phyloP scores from a whole-genome alignment of 2,113 vertebrate genomes.

The Ivindomyrus marchei region DNA sequence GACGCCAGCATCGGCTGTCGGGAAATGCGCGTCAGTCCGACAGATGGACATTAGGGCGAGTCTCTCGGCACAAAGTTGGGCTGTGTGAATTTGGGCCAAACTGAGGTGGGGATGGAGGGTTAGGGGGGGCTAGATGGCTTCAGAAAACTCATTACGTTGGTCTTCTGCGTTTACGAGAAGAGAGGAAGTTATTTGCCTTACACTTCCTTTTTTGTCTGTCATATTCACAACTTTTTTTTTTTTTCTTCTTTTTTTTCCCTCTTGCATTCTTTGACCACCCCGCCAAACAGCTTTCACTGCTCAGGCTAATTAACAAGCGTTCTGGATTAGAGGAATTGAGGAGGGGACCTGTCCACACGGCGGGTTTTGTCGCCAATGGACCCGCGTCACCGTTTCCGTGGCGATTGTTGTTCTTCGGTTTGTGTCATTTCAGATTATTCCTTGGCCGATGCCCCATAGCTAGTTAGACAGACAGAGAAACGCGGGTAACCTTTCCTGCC shows the following conservation, averaged over 20 bases:
- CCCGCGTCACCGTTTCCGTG: neutral
- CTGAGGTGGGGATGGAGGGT: neutral
- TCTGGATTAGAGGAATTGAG: slow-evolving; percentile 42
- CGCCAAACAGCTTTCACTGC: slow-evolving; percentile 37
- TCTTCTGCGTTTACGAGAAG: slow-evolving; percentile 47
- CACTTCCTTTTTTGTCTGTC: slow-evolving; percentile 61
- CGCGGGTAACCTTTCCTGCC: neutral
- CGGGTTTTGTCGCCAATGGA: neutral
- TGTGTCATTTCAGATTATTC: neutral
- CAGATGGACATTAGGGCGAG: neutral
- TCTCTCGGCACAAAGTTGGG: neutral
- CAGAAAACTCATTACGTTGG: neutral
- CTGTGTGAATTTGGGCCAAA: neutral
- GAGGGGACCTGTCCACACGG: neutral
- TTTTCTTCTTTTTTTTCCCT: slow-evolving; percentile 34
- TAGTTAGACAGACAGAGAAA: neutral
- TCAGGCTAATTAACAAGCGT: slow-evolving; percentile 23
- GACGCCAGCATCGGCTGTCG: neutral
- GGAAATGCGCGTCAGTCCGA: neutral
- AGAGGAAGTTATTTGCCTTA: slow-evolving; percentile 58
- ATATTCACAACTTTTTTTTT: slow-evolving; percentile 48
- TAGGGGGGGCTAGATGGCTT: neutral
- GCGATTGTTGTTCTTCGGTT: neutral
- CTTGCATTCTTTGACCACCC: slow-evolving; percentile 51
- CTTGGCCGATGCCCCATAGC: neutral